Base-by-base conservation (phyloP, 2,113 vertebrate species). In the Chlorodrepanis virens region DNA sequence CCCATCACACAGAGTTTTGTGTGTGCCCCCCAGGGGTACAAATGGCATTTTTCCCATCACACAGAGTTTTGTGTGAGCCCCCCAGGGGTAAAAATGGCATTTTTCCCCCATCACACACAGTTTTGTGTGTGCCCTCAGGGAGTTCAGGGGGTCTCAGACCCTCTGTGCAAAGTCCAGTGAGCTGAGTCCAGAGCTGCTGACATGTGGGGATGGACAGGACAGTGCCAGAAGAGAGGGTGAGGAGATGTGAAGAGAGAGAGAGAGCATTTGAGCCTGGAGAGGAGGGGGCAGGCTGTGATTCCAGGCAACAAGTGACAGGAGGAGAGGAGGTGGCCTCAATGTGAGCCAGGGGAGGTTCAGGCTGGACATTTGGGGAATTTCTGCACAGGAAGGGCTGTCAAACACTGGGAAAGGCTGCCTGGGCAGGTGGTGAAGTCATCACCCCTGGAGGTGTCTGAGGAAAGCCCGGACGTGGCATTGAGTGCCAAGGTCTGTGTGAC, bases 301-400 rank as follows among this genome's bases (percentile, higher is more conserved):
- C 12, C 40, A 24, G 23, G 6, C 16, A 20, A 16, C 10, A 37
- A n/a, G 54, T 13, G 56, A 40, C 29, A 40, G 47, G 5, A 37
- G 18, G 29, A 79, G 65, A 56, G 85, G 35, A 35, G 57, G 6
- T 0, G 21, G 57, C 40, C 75, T 25, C 40, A 6, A 15, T 2
- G 10, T 8, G 33, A 69, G 63, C 74, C 47, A 61, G 39, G 19
- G 28, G 14, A 29, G n/a, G 15, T 2, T 25, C 49, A 37, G 31
- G 31, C 3, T 37, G 67, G 27, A 15, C 22, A 9, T 50, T 12
- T 0, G 1, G 35, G 40, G 10, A 7, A 57, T 44, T 72, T 57
- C 35, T 31, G 9, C 35, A 4, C 67, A 80, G 67, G 25, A 57
- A 35, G 27, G 22, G 10, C 50, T 50, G 31, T 13, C 50, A 50